phyloP scores from a whole-genome alignment of 2,888 invertebrate genomes.

The Drosophila gaucha region DNA sequence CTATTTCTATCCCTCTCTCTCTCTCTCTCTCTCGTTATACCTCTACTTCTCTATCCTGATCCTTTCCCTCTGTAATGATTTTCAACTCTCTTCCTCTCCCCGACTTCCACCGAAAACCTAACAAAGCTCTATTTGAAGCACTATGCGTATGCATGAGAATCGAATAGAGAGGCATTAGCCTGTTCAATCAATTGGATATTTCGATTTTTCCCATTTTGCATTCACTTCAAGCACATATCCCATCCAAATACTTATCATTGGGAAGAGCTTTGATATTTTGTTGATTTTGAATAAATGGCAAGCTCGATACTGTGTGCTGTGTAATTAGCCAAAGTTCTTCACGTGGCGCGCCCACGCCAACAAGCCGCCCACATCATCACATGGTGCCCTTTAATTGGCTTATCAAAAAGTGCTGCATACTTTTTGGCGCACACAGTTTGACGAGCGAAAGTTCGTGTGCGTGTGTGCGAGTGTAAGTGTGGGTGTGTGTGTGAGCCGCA shows the following conservation, averaged over 20 bases:
- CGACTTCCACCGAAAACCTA: too few species aligned
- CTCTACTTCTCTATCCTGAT: too few species aligned
- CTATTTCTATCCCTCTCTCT: too few species aligned
- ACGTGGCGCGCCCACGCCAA: too few species aligned
- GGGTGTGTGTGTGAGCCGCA: slow-evolving; percentile 22
- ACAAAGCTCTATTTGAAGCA: too few species aligned
- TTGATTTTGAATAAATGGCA: slow-evolving; percentile 4
- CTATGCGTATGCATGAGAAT: too few species aligned
- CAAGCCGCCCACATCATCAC: background rate
- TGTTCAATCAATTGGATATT: too few species aligned
- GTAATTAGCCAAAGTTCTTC: slow-evolving; percentile 10
- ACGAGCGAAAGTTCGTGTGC: slow-evolving; percentile 1
- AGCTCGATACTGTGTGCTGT: background rate
- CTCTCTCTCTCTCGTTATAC: too few species aligned
- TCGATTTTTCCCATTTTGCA: background rate
- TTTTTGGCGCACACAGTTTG: slow-evolving; percentile 40
- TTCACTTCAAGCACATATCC: background rate
- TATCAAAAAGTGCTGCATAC: slow-evolving; percentile 57
- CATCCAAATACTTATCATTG: background rate
- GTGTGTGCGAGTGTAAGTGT: slow-evolving; percentile 2
- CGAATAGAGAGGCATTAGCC: background rate
- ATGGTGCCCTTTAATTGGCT: slow-evolving; percentile 47
- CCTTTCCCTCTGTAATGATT: too few species aligned
- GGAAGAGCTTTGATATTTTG: background rate
- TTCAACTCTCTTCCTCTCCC: too few species aligned